Evolutionary conservation across 2,797 vertebrate species (phyloP).

Genomic region (Euphonia xanthogaster): DNA sequence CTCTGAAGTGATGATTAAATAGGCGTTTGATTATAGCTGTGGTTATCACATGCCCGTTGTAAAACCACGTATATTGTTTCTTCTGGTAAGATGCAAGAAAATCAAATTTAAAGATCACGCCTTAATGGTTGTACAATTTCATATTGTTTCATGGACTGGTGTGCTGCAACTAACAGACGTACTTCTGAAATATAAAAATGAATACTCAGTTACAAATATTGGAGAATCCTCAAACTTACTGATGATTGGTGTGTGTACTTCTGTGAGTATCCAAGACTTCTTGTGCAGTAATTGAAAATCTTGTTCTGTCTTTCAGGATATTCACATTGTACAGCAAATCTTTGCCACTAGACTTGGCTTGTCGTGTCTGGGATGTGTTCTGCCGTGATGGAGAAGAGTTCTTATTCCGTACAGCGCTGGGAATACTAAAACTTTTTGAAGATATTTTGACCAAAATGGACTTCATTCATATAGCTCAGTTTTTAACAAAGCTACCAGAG

Average conservation of each 20-base stretch:
- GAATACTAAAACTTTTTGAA: slow-evolving; percentile 89
- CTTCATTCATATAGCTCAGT: slow-evolving; percentile 96
- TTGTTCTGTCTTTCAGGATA: slow-evolving; percentile 80
- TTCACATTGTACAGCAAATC: slow-evolving; percentile 96
- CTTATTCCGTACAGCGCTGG: slow-evolving; percentile 90
- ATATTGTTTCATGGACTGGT: background rate
- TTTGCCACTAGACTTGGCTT: slow-evolving; percentile 91
- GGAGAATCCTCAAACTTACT: background rate
- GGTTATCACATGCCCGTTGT: background rate
- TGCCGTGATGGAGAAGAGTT: slow-evolving; percentile 95
- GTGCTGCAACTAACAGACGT: background rate
- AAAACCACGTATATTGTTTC: background rate
- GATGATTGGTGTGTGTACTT: background rate
- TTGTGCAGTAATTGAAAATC: background rate
- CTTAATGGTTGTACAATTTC: background rate
- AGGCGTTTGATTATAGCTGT: background rate
- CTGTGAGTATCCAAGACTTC: background rate
- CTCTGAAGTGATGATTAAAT: background rate
- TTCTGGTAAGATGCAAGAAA: background rate
- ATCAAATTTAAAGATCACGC: background rate
- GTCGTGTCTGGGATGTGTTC: slow-evolving; percentile 96
- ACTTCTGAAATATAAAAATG: background rate
- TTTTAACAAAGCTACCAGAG: slow-evolving; percentile 91
- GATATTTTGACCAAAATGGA: slow-evolving; percentile 94
- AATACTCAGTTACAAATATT: background rate